Evolutionary conservation across 2,797 vertebrate genomes (phyloP), one percentile per base, ranked within the genome.

Genomic region (Cryptoblepharus egeriae): DNA sequence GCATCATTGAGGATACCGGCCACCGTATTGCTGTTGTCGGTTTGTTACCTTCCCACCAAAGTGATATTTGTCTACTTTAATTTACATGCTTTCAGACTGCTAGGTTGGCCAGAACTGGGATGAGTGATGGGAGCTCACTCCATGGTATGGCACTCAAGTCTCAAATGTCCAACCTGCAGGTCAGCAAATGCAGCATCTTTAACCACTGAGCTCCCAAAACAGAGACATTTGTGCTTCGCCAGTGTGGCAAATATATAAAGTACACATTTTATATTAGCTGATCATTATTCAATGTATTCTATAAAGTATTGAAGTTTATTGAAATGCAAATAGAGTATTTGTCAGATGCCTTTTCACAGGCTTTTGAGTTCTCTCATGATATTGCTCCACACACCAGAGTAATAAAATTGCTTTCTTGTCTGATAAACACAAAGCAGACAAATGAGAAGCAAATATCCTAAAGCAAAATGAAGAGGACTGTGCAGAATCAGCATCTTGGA

Each of bases 371-470:
- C 63, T 35, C 12, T 20, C 26, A 63, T 37, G 2, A 16, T 39
- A 58, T 24, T 63, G 32, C 67, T 75, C 24, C n/a, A 60, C 12
- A 68, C 22, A 45, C 67, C 37, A 58, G 45, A 77, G 37, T 71
- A 57, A 55, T 57, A 71, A 55, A 78, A 64, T 58, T 61, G 30
- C 22, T 30, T 37, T 12, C 18, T 30, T 77, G 77, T 71, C 32
- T 63, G 18, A 77, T 64, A 55, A 64, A 64, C 67, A 71, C 28
- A 72, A 4, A 70, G 64, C 49, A 26, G 10, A 55, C 45, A 61
- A 42, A 35, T 64, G 72, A 78, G 45, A 42, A 83, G 72, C 52
- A 84, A 74, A 60, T 79, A 79, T 20, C n/a, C 30, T n/a, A 79
- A 58, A 73, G 60, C 28, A 57, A 57, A 45, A 77, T n/a, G 22